Conservation (phyloP, 2,797 vertebrate genomes). For the Australoheros facetus region DNA sequence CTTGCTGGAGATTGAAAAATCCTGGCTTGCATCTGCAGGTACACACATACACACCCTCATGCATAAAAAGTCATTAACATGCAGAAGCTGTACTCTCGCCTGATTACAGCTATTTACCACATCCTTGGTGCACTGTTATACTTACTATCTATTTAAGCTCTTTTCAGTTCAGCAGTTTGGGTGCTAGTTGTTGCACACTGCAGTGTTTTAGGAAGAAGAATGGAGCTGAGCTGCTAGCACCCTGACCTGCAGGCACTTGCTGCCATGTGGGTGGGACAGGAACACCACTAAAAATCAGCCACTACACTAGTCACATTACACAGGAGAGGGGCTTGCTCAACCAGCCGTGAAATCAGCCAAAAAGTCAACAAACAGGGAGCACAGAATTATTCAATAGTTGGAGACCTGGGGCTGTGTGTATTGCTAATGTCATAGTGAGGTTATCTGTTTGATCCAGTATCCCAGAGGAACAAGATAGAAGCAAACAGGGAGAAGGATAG, state of each 20-base stretch:
- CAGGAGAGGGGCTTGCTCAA: constrained; percentile 62
- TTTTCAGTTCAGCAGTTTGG: constrained; percentile 5
- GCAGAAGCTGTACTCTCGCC: constrained; percentile 8
- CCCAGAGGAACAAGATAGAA: constrained; percentile 32
- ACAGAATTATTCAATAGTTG: constrained; percentile 59
- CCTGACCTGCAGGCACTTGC: constrained; percentile 53
- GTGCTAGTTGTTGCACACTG: constrained; percentile 2
- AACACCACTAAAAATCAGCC: constrained; percentile 51
- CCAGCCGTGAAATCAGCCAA: constrained; percentile 62
- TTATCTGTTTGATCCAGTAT: constrained; percentile 54
- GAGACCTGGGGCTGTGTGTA: constrained; percentile 48
- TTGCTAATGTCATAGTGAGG: constrained; percentile 53
- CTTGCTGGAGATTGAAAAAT: constrained; percentile 86
- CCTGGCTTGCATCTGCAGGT: constrained; percentile 88
- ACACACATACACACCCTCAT: constrained; percentile 35
- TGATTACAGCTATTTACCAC: constrained; percentile 35
- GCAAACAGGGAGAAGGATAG: constrained; percentile 9
- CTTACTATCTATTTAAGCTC: constrained; percentile 35
- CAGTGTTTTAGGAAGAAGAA: constrained; percentile 9
- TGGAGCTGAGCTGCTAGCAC: constrained; percentile 33
- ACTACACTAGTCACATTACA: constrained; percentile 63
- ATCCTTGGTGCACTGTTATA: constrained; percentile 10
- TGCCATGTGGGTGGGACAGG: constrained; percentile 46
- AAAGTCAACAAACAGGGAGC: constrained; percentile 59
- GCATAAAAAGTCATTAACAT: constrained; percentile 40